Evolutionary conservation across 2,113 vertebrate genomes (phyloP), one percentile per base, ranked within the genome.

Genomic region (Aspiorhynchus laticeps): DNA sequence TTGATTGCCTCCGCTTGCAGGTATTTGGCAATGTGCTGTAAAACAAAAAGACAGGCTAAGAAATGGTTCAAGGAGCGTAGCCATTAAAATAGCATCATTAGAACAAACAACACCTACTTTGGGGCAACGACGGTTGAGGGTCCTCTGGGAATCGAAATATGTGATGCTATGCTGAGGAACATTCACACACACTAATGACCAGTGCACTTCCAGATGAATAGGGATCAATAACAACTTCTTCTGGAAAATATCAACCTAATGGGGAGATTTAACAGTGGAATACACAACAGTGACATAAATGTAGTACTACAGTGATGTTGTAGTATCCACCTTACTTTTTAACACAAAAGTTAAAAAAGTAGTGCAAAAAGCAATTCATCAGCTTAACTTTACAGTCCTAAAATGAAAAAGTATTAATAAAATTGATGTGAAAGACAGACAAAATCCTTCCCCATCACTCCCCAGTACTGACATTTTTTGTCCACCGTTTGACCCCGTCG

Each of bases 401-500:
- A 36, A 71, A 74, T 41, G 21, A 36, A 5, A 1, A 74, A 24
- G 36, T 41, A n/a, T 74, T 41, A 41, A 41, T 41, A 51, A 19
- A 76, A 77, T 41, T n/a, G 43, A n/a, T 28, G 41, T 77, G n/a
- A 28, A 69, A 33, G 28, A 73, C 38, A 36, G 24, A 85, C 41
- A 26, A 73, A 36, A 63, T 31, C n/a, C n/a, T 46, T 9, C 12
- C 5, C 26, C 48, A 79, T 43, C 56, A 51, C 28, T 26, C 46
- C 26, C 80, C 78, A 53, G 24, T 75, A 84, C 96, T 95, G 90
- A 97, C 97, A 26, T 98, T 97, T 95, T 98, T 98, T 76, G 97
- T 98, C 97, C 97, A 98, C 87, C 97, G 94, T 89, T 98, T 97
- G 71, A 98, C 97, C 61, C 97, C 97, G 12, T 98, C 97, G 46